These are phyloP conservation scores for Hemibates koningsi DNA, from an alignment of 2,113 vertebrate genomes.

Conservation along the genomic window DNA sequence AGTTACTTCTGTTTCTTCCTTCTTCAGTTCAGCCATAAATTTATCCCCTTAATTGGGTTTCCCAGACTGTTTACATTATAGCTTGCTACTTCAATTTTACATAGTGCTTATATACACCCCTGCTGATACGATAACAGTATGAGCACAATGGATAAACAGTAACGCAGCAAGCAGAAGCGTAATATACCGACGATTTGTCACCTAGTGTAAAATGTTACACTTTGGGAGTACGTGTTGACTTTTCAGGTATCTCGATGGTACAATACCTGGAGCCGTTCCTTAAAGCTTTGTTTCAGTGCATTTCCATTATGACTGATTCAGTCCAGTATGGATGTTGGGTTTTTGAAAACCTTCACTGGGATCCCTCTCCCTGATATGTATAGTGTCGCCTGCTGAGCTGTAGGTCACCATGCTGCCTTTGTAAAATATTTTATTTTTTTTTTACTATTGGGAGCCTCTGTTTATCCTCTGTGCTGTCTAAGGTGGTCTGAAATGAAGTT, in stretches of 20 bases:
- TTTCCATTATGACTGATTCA: not conserved
- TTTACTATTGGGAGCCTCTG: not conserved
- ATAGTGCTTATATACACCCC: not conserved
- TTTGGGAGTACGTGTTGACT: not conserved
- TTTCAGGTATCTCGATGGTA: not conserved
- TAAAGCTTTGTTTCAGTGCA: not conserved
- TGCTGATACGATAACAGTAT: not conserved
- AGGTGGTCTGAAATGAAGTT: not conserved
- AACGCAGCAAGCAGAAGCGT: not conserved
- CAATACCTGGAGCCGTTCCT: accelerated
- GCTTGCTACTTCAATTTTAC: not conserved
- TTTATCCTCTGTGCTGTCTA: not conserved
- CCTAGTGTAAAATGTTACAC: not conserved
- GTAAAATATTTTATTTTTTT: not conserved
- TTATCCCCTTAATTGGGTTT: not conserved
- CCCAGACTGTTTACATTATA: not conserved
- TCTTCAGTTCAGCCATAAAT: not conserved
- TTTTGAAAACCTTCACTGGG: not conserved
- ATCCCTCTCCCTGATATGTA: not conserved
- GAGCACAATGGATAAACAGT: not conserved
- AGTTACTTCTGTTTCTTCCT: not conserved
- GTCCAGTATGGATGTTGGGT: not conserved
- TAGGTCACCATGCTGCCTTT: not conserved
- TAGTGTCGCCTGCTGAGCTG: not conserved
- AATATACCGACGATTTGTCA: not conserved